Conservation (phyloP, 2,888 invertebrate species). For the Caenorhabditis sp. region DNA sequence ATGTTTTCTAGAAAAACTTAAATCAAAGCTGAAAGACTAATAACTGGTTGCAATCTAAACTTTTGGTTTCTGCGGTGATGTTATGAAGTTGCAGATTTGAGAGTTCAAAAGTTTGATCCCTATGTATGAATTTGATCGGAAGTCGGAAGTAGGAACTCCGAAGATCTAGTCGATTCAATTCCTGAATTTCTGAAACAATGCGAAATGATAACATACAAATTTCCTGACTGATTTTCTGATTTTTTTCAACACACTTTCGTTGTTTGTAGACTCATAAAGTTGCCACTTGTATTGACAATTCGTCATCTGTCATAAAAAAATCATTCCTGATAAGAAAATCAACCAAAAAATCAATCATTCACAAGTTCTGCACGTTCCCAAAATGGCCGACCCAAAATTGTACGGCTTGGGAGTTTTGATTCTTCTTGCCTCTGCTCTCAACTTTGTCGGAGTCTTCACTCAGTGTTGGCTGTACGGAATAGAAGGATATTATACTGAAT, state of each 20-base stretch:
- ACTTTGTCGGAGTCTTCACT: not conserved
- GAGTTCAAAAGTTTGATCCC: too few relatives aligned
- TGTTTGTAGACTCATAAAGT: too few relatives aligned
- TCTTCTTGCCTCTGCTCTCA: not conserved
- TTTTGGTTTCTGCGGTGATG: not conserved
- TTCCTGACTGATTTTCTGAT: too few relatives aligned
- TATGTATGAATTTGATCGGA: too few relatives aligned
- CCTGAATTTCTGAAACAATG: too few relatives aligned
- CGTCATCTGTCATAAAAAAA: not conserved
- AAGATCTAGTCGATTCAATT: too few relatives aligned
- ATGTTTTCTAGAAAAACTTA: not conserved
- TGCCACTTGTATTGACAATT: not conserved
- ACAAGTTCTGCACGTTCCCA: too few relatives aligned
- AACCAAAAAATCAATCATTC: slow-evolving; percentile 1
- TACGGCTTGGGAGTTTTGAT: not conserved
- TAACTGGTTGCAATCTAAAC: not conserved
- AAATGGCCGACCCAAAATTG: not conserved
- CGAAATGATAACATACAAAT: too few relatives aligned
- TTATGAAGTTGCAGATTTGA: too few relatives aligned
- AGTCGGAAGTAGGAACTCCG: too few relatives aligned
- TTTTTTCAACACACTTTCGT: too few relatives aligned
- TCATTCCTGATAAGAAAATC: not conserved
- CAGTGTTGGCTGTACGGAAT: not conserved
- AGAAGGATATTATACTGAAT: not conserved
- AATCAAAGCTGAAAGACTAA: not conserved